Evolutionary conservation across 2,113 vertebrate genomes (phyloP).

Genomic region (Arvicanthis niloticus): DNA sequence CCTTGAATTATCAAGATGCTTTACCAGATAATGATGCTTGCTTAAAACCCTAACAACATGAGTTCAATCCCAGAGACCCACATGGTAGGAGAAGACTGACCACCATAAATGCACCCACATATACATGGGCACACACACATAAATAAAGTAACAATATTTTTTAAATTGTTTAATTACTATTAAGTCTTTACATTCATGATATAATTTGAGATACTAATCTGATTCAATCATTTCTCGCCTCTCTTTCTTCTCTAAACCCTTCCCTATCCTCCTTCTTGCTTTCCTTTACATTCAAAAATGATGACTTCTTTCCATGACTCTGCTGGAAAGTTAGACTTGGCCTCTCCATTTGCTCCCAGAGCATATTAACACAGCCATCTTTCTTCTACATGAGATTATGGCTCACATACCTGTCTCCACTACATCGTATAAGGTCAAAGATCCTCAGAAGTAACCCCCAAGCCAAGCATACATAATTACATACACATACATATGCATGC

Average conservation of each 20-base stretch:
- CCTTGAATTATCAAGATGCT: background rate
- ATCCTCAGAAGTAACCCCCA: background rate
- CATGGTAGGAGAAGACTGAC: background rate
- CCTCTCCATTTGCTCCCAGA: background rate
- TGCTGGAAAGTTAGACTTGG: background rate
- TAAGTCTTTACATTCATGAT: background rate
- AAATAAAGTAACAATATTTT: background rate
- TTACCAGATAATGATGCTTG: background rate
- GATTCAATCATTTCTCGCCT: background rate
- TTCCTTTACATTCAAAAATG: background rate
- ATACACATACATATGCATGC: background rate
- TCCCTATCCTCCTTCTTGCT: background rate
- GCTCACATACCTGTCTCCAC: background rate
- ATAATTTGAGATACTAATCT: background rate
- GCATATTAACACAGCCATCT: rapidly evolving
- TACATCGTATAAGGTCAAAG: background rate
- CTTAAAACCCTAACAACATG: background rate
- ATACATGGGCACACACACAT: background rate
- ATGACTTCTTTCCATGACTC: background rate
- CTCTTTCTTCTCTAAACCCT: background rate
- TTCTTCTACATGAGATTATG: rapidly evolving
- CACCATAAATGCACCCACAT: too few relatives aligned
- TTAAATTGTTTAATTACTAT: background rate
- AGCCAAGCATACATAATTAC: background rate
- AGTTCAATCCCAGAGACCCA: background rate